These are phyloP conservation scores for Tenrec ecaudatus DNA, from an alignment of 2,113 vertebrate species.

Conservation along the genomic window DNA sequence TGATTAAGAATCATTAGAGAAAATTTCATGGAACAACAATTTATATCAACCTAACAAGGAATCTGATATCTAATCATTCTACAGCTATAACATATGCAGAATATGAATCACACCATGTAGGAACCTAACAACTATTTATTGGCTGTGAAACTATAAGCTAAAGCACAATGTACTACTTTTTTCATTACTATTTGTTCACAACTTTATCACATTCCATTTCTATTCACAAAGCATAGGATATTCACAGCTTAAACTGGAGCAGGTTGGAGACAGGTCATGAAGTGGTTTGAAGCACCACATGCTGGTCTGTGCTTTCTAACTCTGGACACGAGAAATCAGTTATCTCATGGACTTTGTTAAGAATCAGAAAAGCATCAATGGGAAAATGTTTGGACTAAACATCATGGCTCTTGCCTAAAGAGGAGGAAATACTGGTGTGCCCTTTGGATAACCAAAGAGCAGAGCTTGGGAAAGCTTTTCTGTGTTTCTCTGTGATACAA, in stretches of 20 bases:
- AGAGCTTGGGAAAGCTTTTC: not conserved
- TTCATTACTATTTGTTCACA: slow-evolving; percentile 4
- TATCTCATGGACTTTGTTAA: not conserved
- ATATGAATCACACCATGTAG: not conserved
- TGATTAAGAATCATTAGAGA: not conserved
- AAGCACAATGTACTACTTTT: not conserved
- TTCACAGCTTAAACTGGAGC: not conserved
- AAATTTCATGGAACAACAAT: not conserved
- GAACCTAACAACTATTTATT: slow-evolving; percentile 24
- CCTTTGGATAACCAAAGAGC: not conserved
- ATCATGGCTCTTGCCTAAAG: not conserved
- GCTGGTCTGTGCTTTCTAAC: not conserved
- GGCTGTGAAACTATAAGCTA: slow-evolving; percentile 15
- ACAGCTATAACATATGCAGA: not conserved
- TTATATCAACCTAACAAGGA: not conserved
- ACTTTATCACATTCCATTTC: slow-evolving; percentile 2
- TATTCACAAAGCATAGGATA: not conserved
- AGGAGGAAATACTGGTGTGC: not conserved
- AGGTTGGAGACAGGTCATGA: not conserved
- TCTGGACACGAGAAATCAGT: not conserved
- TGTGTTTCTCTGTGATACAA: not conserved
- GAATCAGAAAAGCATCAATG: slow-evolving; percentile 17
- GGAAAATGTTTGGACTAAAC: not conserved
- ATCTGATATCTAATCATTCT: not conserved
- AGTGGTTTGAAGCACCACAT: not conserved